Evolutionary conservation across 2,888 invertebrate species (phyloP), one percentile per base, ranked within the genome.

Genomic region (Scaptomyza parva): DNA sequence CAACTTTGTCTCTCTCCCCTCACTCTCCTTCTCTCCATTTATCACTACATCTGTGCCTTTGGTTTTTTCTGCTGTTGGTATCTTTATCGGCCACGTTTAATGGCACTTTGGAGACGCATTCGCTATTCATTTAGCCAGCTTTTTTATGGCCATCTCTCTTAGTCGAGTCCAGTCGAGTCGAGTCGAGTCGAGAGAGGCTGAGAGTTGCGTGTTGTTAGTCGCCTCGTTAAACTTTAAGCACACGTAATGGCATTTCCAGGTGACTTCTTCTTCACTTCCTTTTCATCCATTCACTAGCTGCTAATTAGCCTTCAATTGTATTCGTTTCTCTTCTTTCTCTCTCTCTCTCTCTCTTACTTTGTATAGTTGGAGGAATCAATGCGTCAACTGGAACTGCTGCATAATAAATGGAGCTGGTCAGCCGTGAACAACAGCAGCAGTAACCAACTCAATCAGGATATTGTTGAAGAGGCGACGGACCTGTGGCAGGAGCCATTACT

Each of bases 361-460:
- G n/a, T 43, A 18, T 41, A 83, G 82, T 61, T 83, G 54, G 70
- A 87, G 82, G 82, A 83, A 63, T 87, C 87, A n/a, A 39, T 18
- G 43, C 76, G 87, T 18, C 87, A 87, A 48, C 54, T 85, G 73
- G 68, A 70, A 12, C 26, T 55, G 55, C 59, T 85, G 43, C 64
- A 72, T 18, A 50, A 45, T 37, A 60, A 77, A 28, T 70, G 60
- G 48, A 14, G 40, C 26, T 63, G 47, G 71, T 26, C 66, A 44
- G 44, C 61, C 20, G 3, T 47, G 33, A 71, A 66, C 17, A 45
- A 22, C 14, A 28, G 37, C 37, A 28, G 17, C 50, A 55, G 26
- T 53, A 28, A 17, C 18, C 18, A 41, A 20, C 12, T 45, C 26
- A 33, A 63, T 12, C 43, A 40, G 28, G 22, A 47, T 6, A 41